Evolutionary conservation across 2,888 invertebrate genomes (phyloP), one percentile per base, ranked within the genome.

Genomic region (Tromatobia lineatoria): DNA sequence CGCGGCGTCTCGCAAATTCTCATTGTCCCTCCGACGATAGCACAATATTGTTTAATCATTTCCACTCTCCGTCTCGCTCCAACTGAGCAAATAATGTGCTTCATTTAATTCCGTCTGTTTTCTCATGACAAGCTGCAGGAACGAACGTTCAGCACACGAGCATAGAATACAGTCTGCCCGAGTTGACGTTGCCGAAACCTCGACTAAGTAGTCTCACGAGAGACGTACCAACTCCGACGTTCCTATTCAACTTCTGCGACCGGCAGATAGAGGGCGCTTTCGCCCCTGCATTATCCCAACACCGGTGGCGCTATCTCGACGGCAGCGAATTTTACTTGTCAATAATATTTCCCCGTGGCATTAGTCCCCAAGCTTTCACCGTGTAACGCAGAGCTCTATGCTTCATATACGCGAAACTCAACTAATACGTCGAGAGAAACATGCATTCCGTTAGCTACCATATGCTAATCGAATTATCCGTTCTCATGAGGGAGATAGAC

Each of bases 121-220:
- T 78, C 80, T 64, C 80, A 25, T 54, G 77, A 66, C 59, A 52
- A 75, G 81, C 75, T n/a, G n/a, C n/a, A n/a, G 71, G n/a, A 50
- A 25, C 20, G 47, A 29, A 38, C 11, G 15, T 29, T 7, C 29
- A 47, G 11, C 57, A 64, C 20, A n/a, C 42, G 29, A 66, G 29
- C 15, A 67, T 8, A 13, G 18, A 23, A 20, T n/a, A 47, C 42
- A 23, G 47, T 47, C n/a, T 61, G 61, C 71, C 70, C 34, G 50
- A 78, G 81, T 52, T 77, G 81, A 81, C 84, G 80, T 70, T 79
- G 74, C 74, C 81, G 76, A 79, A 81, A 81, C 81, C 84, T 81
- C 78, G 59, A 64, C 84, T 81, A 84, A 84, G 81, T 75, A 81
- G 81, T 84, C 84, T 71, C 78, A 42, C 45, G 84, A 84, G 78